Conservation (phyloP, 2,888 invertebrate species). For the Ophonus ardosiacus region DNA sequence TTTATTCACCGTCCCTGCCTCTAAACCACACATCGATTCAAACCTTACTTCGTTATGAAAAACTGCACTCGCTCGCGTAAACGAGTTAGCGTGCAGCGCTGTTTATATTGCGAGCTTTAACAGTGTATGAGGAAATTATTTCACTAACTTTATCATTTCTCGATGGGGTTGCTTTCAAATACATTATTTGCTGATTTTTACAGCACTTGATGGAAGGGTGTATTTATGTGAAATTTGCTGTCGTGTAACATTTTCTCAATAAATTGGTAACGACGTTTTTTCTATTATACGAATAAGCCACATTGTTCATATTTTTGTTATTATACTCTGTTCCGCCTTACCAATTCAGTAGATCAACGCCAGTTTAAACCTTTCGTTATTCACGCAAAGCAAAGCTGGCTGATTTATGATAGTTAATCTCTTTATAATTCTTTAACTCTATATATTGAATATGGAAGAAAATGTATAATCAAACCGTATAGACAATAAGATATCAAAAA, state of each 20-base stretch:
- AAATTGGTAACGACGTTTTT: neutral
- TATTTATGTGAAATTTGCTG: conserved; percentile 7
- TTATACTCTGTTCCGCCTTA: no score
- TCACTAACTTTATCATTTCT: conserved; percentile 15
- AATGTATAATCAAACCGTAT: no score
- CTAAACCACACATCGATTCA: conserved; percentile 45
- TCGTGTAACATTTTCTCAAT: neutral
- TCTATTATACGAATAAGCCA: no score
- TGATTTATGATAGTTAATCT: no score
- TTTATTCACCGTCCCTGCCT: conserved; percentile 49
- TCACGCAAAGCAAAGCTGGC: no score
- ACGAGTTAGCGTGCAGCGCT: conserved; percentile 4
- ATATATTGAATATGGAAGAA: no score
- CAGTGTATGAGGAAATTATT: conserved; percentile 41
- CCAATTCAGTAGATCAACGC: no score
- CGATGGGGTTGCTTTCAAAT: conserved; percentile 34
- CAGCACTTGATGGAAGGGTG: conserved; percentile 12
- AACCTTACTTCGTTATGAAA: conserved; percentile 49
- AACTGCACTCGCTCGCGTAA: conserved; percentile 32
- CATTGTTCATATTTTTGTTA: no score
- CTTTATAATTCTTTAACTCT: no score
- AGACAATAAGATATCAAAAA: no score
- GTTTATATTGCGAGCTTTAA: conserved; percentile 16
- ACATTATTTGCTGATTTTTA: neutral
- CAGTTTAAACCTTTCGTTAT: no score